A percentile compares a stretch with the other conserved stretches of the same genome.
These are phyloP conservation scores for Cataglyphis cursor DNA, from an alignment of 2,888 invertebrate species.

Conservation along the genomic window DNA sequence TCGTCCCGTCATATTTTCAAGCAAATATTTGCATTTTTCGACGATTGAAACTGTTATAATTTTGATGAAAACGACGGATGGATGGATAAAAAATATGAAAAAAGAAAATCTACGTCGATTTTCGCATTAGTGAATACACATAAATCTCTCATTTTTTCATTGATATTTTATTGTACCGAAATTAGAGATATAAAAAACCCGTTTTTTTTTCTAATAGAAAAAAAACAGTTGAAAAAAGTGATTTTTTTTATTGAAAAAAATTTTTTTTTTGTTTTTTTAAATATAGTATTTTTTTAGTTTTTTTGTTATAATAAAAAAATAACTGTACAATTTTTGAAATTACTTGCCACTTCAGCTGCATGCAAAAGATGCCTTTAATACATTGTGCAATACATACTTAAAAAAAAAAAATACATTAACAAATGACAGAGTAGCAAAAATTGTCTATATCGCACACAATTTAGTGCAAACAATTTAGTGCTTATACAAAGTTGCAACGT, in stretches of 20 bases:
- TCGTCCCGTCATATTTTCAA: not conserved
- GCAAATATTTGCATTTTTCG: constrained; percentile 28
- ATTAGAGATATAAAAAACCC: not conserved
- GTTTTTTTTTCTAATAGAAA: no score
- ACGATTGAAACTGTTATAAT: not conserved
- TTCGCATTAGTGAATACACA: not conserved
- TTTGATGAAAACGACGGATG: not conserved
- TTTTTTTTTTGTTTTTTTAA: no score
- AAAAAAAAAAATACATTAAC: not conserved
- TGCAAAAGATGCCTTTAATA: not conserved
- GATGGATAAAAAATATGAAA: constrained; percentile 8
- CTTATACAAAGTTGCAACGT: not conserved
- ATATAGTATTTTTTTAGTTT: no score
- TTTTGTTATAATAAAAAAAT: not conserved
- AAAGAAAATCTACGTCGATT: not conserved
- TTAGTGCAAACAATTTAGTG: no score
- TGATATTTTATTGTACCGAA: constrained; percentile 20
- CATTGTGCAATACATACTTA: not conserved
- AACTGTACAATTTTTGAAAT: not conserved
- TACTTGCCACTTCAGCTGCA: not conserved
- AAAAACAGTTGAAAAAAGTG: no score
- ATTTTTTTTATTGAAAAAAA: no score
- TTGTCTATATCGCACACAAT: not conserved
- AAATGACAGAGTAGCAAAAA: not conserved
- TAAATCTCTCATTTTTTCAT: not conserved